Base-by-base conservation (phyloP, 2,113 vertebrate species). In the Oreotrochilus melanogaster region DNA sequence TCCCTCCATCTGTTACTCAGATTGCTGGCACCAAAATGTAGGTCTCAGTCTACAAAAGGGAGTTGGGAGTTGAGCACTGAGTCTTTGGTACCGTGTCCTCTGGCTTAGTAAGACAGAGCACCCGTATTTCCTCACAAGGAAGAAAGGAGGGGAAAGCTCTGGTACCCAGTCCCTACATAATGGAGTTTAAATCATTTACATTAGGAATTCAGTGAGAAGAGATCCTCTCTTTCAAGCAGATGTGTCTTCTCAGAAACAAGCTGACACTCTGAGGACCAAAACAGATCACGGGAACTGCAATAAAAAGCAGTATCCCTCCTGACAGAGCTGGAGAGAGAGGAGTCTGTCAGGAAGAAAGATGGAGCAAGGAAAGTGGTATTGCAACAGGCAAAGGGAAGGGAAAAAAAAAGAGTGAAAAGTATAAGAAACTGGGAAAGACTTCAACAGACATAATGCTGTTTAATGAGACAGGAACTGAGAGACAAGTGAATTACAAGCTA, bases 401-500 rank as follows among this genome's bases (percentile, higher is more conserved):
- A 53, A 53, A 56, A 56, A 18, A 56, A n/a, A 76, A 58, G 24
- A 67, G 24, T 11, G n/a, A 65, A 25, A 73, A 84, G 30, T 53
- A 24, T 43, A 76, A 88, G 71, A 73, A 92, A 54, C 50, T 69
- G 18, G 22, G 62, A 88, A 33, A 75, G 45, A 58, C 58, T 93
- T 92, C 16, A 88, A 93, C 58, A 71, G 50, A 73, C 31, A n/a
- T 42, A 70, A 37, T 1, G 4, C 23, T 94, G 78, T 56, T 83
- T 83, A 94, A 83, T 83, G 64, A 82, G 42, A 47, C 58, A 92
- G 79, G 93, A 96, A 83, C 39, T 13, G 24, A 89, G 80, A 86
- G 45, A 78, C 31, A 48, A 75, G 66, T 25, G 85, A 75, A 33
- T 72, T 50, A 18, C 50, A 65, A 72, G 31, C 18, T 33, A 33